Percentiles rank a stretch among this genome's conserved stretches.
phyloP scores from a whole-genome alignment of 2,888 invertebrate genomes.

The Boloria selene region DNA sequence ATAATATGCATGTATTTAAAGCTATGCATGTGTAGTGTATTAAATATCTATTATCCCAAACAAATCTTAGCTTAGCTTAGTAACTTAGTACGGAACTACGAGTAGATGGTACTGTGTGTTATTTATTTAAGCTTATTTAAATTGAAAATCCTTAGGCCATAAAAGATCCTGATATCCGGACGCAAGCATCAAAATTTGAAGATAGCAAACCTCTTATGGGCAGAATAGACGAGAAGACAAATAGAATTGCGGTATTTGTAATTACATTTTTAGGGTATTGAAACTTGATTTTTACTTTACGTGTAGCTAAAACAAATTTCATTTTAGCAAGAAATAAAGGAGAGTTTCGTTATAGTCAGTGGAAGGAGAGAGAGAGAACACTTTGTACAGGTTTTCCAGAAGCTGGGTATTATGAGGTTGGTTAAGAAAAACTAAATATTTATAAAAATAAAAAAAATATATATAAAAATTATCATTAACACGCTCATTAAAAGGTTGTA shows the following conservation, averaged over 20 bases:
- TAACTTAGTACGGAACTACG: no score
- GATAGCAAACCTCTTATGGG: constrained; percentile 66
- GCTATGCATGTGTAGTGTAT: no score
- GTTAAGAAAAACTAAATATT: no score
- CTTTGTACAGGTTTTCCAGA: constrained; percentile 59
- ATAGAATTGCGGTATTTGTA: constrained; percentile 63
- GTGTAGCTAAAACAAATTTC: background rate
- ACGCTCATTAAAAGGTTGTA: no score
- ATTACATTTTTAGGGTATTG: background rate
- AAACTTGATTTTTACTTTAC: background rate
- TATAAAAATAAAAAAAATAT: no score
- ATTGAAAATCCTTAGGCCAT: constrained; percentile 50
- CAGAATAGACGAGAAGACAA: constrained; percentile 62
- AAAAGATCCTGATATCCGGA: constrained; percentile 51
- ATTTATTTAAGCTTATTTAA: background rate
- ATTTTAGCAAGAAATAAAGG: constrained; percentile 74
- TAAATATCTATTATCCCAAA: no score
- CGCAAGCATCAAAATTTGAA: constrained; percentile 53
- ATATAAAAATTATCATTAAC: no score
- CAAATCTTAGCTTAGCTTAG: no score
- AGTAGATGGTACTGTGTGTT: no score
- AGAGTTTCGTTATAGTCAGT: constrained; percentile 67
- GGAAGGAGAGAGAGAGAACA: constrained; percentile 51
- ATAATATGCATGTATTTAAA: no score
- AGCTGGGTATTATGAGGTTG: constrained; percentile 68